Evolutionary conservation across 1,140 invertebrate species (phyloP), one percentile per base, ranked within the genome.

Genomic region (Piezodorus guildinii): DNA sequence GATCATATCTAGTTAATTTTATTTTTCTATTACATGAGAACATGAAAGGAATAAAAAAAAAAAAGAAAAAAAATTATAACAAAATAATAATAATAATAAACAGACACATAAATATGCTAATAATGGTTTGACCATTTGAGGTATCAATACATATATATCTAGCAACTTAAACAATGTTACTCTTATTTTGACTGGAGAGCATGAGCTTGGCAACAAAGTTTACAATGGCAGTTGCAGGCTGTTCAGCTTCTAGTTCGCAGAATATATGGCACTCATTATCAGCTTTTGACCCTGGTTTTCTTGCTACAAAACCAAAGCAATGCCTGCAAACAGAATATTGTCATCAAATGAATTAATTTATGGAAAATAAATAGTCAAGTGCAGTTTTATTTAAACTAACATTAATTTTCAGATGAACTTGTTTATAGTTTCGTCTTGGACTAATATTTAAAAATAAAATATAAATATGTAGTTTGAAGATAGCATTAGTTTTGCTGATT

Each of bases 201-300:
- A 90, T 81, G 60, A 95, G 88, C 78, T 94, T 95, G 73, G 93
- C 92, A 39, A 95, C 90, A 77, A 96, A 97, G 75, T 94, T 94
- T 62, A 95, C 91, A 72, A 98, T 96, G 43, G 94, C 94, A 43
- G 86, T 87, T 12, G 94, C 94, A 3, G 94, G 94, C 72, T 98
- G 94, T 71, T 94, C 91, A 12, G 91, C 87, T 72, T 96, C 92
- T 34, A 96, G 78, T 75, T 98, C 95, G 16, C 92, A 93, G 76
- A 98, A 96, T 51, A 98, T 81, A 80, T 97, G 94, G 76, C 94
- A 97, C 74, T 94, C 88, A 77, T 98, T 98, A 75, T 96, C 92
- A 43, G 84, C 82, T 67, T 83, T 83, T 63, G 85, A 79, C 27
- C 82, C 83, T 60, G 82, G 84, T 74, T 93, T 89, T 58, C 91